Evolutionary conservation across 2,797 vertebrate species (phyloP).

Genomic region (Cirrhinus molitorella): DNA sequence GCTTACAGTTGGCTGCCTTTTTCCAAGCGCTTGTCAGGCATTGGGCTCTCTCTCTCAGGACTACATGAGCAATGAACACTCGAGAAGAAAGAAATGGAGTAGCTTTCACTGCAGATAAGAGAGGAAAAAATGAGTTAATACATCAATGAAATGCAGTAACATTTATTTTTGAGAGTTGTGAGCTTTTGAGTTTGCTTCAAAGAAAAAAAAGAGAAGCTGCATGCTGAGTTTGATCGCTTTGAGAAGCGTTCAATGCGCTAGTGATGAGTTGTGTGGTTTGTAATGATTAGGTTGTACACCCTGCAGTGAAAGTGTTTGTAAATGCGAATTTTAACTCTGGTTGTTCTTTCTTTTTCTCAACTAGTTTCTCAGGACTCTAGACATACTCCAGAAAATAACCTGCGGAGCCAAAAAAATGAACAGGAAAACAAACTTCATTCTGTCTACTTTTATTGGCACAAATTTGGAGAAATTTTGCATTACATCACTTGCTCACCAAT

Average conservation of each 20-base stretch:
- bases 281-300: background rate
- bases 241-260: background rate
- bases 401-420: background rate
- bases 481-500: background rate
- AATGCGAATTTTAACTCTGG: background rate
- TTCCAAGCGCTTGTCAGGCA: background rate
- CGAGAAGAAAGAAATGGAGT: constrained; percentile 23
- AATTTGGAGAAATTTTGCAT: background rate
- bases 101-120: constrained; percentile 13
- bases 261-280: background rate
- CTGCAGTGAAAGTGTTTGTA: background rate
- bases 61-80: background rate
- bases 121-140: background rate
- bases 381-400: background rate
- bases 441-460: background rate
- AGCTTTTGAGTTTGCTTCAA: background rate
- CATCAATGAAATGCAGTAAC: background rate
- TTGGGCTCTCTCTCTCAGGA: background rate
- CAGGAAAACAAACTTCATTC: background rate
- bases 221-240: background rate
- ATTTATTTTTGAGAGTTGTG: background rate
- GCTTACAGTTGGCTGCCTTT: constrained; percentile 1
- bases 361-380: background rate
- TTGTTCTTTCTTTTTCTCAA: background rate
- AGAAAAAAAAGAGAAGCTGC: background rate